Percentiles rank a stretch among this genome's conserved stretches.
Evolutionary conservation across 1,140 invertebrate genomes (phyloP).

Genomic region (Radopholus similis): DNA sequence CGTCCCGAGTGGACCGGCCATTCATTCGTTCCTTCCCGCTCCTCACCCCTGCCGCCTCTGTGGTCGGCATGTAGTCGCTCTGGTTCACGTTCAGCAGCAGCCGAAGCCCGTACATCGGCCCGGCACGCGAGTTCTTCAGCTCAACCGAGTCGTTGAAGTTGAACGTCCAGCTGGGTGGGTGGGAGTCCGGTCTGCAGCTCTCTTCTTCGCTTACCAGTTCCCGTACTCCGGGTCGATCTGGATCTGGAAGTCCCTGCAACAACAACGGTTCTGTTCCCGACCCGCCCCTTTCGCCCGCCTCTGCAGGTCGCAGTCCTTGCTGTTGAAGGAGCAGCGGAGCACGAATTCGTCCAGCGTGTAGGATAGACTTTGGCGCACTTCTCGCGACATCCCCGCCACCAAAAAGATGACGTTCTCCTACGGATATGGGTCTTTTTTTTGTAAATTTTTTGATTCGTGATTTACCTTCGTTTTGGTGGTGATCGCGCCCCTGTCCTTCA

Average conservation of each 20-base stretch:
- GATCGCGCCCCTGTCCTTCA: constrained; percentile 55
- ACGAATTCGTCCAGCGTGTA: constrained; percentile 59
- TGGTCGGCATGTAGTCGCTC: constrained; percentile 59
- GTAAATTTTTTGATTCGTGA: too few relatives aligned
- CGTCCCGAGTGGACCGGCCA: too few relatives aligned
- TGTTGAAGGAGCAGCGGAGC: constrained; percentile 58
- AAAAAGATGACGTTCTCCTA: constrained; percentile 59
- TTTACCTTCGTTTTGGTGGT: constrained; percentile 59
- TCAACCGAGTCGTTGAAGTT: constrained; percentile 60
- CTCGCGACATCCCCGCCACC: constrained; percentile 54
- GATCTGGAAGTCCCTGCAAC: constrained; percentile 55
- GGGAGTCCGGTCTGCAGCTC: not conserved
- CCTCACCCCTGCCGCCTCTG: constrained; percentile 54
- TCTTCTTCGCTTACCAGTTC: constrained; percentile 37
- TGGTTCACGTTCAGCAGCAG: constrained; percentile 58
- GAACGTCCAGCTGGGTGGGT: constrained; percentile 44
- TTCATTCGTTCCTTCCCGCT: not conserved
- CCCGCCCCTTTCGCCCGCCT: constrained; percentile 27
- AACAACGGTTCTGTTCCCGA: not conserved
- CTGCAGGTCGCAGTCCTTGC: constrained; percentile 54
- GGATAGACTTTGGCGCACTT: constrained; percentile 47
- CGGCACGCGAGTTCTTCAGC: constrained; percentile 50
- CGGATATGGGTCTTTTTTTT: too few relatives aligned
- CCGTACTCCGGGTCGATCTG: constrained; percentile 54
- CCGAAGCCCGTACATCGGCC: constrained; percentile 53